Evolutionary conservation across 2,113 vertebrate genomes (phyloP), one percentile per base, ranked within the genome.

Genomic region (Morone chrysops): DNA sequence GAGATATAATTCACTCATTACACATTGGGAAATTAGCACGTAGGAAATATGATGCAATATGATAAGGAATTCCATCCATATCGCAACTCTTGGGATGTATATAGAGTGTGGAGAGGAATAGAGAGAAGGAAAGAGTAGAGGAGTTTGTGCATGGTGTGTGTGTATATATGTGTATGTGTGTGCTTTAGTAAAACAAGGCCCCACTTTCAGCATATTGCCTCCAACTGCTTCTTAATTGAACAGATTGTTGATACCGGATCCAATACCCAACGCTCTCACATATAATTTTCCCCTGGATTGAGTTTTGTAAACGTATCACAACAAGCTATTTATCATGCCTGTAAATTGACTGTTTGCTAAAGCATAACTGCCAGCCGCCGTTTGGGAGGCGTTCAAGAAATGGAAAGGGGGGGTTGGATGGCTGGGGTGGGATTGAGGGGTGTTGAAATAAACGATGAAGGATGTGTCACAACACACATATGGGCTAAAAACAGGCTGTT

Each of bases 301-400:
- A 96, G 94, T 95, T 96, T 96, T 95, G 95, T 96, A 96, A 96
- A 96, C 94, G 95, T 96, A 97, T 95, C 96, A 96, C 94, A 93
- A 96, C 96, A 97, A 93, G 96, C 96, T 96, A 97, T 97, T 97
- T 97, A 96, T 97, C 96, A 97, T 96, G 95, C 95, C 95, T 95
- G 94, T 96, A 96, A 96, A 97, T 96, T 97, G 96, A 97, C 97
- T 97, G 96, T 97, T 97, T 97, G 97, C 96, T 96, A 96, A 97
- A 97, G 96, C 95, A 96, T 96, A 97, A 97, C 96, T 97, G 96
- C 95, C 93, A 94, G 93, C 93, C 96, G 94, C 95, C 80, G 92
- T 96, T 97, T 93, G 81, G 91, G 96, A 97, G 95, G 94, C 95
- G 88, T 96, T 96, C 96, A 96, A 96, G 95, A 96, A 96, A 93